Base-by-base conservation (phyloP, 2,797 vertebrate genomes). In the Acipenser ruthenus region DNA sequence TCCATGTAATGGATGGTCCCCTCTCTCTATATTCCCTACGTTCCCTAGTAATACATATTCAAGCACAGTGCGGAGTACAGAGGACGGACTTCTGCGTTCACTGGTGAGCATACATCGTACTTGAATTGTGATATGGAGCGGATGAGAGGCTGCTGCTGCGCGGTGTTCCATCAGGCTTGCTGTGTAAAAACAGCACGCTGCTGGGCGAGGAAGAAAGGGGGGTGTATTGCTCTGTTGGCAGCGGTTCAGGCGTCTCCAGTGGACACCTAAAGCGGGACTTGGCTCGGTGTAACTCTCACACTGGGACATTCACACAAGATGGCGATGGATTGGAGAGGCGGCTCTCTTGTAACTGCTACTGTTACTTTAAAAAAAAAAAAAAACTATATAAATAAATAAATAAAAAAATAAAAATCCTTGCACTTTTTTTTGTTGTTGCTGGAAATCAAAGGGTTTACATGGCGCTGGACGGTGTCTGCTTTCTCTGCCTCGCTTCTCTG, bases 291-390 rank as follows among this genome's bases (percentile, higher is more conserved):
- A 71, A 80, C 78, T 74, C 68, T 52, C 68, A 66, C 68, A 66
- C 68, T 60, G 48, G 5, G 10, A 37, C 82, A 81, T 80, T 89
- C 80, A 80, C 86, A 82, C 90, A 94, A 94, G 91, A 95, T 94
- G 93, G 93, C 93, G 93, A 91, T 91, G 85, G 86, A 86, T 83
- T 86, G 87, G 88, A 83, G 88, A 88, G 84, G 87, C 88, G 87
- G 86, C 88, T 89, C 85, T 85, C 77, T 79, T 80, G 82, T 58
- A 79, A 82, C 74, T 87, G 80, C 79, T 67, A 75, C 77, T 55
- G 68, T 60, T 74, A 52, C 62, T 72, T 75, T 68, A n/a, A 58
- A 58, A 58, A 6, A 58, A n/a, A n/a, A n/a, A 58, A 4, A 58
- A 58, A 13, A 6, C 6, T 13, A 13, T 58, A 13, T 58, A n/a